Evolutionary conservation across 2,797 vertebrate genomes (phyloP).

Genomic region (Iguana delicatissima): DNA sequence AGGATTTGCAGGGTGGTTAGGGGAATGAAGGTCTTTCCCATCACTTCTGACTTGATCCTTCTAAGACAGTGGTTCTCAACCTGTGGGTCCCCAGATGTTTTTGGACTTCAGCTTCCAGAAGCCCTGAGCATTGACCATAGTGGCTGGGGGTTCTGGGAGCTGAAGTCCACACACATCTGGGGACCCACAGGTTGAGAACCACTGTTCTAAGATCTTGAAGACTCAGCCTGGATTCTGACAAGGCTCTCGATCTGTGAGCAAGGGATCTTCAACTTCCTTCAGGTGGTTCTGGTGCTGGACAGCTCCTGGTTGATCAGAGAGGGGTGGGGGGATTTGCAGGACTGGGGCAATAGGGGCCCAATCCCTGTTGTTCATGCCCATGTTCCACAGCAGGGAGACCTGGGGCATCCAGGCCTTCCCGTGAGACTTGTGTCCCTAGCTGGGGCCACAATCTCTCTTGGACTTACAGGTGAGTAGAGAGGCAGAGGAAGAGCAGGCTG

Average conservation of each 20-base stretch:
- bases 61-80: too few species aligned
- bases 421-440: too few species aligned
- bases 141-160: too few species aligned
- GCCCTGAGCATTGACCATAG: too few species aligned
- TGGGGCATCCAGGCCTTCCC: too few species aligned
- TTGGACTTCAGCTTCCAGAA: too few species aligned
- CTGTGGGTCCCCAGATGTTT: too few species aligned
- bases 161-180: too few species aligned
- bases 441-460: too few species aligned
- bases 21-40: not conserved
- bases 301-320: not conserved
- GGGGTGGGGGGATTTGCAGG: not conserved
- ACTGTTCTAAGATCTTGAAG: not conserved
- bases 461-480: not conserved
- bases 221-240: not conserved
- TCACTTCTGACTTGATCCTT: not conserved
- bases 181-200: too few species aligned
- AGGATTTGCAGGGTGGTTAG: not conserved
- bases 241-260: too few species aligned
- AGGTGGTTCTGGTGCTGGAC: not conserved
- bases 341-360: not conserved
- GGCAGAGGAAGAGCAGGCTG: accelerated
- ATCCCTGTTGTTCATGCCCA: not conserved
- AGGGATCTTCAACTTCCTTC: not conserved
- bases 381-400: not conserved